Percentiles rank a stretch among this genome's conserved stretches.
Evolutionary conservation across 2,888 invertebrate species (phyloP).

Genomic region (Stenotaenia linearis): DNA sequence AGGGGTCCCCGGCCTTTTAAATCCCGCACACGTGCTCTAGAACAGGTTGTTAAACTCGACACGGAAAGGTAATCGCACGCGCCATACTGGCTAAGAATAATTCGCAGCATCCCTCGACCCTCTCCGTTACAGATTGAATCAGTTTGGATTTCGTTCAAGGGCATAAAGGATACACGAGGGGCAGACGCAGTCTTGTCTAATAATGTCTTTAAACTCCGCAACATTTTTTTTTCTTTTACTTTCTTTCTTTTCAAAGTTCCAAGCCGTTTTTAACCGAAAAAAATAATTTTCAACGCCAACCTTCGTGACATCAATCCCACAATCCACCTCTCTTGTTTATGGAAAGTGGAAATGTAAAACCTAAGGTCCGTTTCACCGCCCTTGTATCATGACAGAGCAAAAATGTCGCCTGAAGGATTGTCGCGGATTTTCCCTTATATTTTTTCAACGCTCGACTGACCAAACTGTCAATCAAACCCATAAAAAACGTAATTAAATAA

Average conservation of each 20-base stretch:
- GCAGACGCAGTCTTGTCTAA: not conserved
- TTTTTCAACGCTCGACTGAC: not conserved
- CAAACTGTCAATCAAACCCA: not conserved
- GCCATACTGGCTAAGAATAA: not conserved
- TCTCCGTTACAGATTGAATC: conserved; percentile 4
- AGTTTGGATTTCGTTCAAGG: not conserved
- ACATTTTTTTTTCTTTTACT: not conserved
- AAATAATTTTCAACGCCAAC: not conserved
- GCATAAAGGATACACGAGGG: not conserved
- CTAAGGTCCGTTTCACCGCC: not conserved
- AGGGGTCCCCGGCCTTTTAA: not conserved
- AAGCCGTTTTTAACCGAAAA: not conserved
- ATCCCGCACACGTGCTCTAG: not conserved
- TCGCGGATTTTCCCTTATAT: not conserved
- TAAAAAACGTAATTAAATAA: not conserved
- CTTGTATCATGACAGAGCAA: not conserved
- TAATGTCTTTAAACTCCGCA: not conserved
- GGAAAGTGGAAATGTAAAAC: not conserved
- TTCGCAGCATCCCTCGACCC: not conserved
- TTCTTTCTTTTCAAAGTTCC: not conserved
- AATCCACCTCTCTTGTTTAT: not conserved
- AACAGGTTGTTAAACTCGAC: conserved; percentile 4
- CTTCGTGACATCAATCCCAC: not conserved
- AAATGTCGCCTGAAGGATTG: not conserved
- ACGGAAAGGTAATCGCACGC: not conserved